A percentile compares a stretch with the other conserved stretches of the same genome.
Evolutionary conservation across 2,888 invertebrate genomes (phyloP).

Genomic region (Thera britannica): DNA sequence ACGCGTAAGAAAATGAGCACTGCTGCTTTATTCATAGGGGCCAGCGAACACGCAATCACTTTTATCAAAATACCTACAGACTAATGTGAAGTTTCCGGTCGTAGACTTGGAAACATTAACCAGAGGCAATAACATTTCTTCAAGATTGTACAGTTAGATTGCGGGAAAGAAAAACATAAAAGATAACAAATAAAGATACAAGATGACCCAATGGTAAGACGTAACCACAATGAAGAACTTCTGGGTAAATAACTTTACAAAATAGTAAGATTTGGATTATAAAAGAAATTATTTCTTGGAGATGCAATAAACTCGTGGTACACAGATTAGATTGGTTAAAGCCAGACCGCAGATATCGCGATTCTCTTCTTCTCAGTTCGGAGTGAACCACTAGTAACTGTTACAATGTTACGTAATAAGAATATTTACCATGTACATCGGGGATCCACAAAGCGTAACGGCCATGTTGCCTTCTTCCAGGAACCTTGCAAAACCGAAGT

Average conservation of each 20-base stretch:
- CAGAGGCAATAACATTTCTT: slow-evolving; percentile 23
- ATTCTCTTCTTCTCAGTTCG: not conserved
- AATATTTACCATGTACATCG: slow-evolving; percentile 98
- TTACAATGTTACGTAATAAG: slow-evolving; percentile 7
- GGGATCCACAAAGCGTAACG: slow-evolving; percentile 99
- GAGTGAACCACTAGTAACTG: not conserved
- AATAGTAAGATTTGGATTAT: too few species aligned
- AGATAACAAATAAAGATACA: not conserved
- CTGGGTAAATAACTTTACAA: not conserved
- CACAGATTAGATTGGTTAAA: too few species aligned
- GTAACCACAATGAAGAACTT: not conserved
- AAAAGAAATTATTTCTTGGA: too few species aligned
- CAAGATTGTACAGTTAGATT: slow-evolving; percentile 27
- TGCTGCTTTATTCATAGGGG: slow-evolving; percentile 19
- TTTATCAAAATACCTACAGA: slow-evolving; percentile 26
- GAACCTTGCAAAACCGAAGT: slow-evolving; percentile 99
- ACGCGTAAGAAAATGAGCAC: slow-evolving; percentile 16
- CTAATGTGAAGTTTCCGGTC: slow-evolving; percentile 32
- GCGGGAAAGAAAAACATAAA: slow-evolving; percentile 17
- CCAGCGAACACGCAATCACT: slow-evolving; percentile 28
- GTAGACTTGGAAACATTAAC: slow-evolving; percentile 21
- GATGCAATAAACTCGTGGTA: too few species aligned
- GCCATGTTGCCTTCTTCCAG: slow-evolving; percentile 99
- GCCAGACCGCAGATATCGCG: not conserved
- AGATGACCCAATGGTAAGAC: not conserved